Base-by-base conservation (phyloP, 2,797 vertebrate genomes). In the Danio jaintianensis region DNA sequence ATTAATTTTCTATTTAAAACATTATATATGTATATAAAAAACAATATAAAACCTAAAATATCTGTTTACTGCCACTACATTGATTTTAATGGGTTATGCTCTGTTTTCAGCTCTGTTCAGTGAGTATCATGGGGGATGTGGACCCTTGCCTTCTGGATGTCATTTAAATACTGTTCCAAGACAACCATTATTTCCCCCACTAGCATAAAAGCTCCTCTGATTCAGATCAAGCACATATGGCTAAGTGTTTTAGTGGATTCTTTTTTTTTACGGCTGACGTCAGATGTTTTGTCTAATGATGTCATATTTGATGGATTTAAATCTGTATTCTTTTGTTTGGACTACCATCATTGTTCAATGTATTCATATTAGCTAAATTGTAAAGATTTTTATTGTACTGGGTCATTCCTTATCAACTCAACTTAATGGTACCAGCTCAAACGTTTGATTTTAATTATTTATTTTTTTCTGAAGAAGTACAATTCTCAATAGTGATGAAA, bases 221-320 rank as follows among this genome's bases (percentile, higher is more conserved):
- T 18, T 6, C 13, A 75, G 48, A 47, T 75, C 58, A 75, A 52
- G 58, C 47, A 64, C 36, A 55, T 66, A 76, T 43, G n/a, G 13
- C 29, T 15, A 29, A 63, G 36, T 22, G 50, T 10, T 64, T 55
- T 53, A 42, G 7, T 63, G 40, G 59, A 22, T 64, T 76, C 20
- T 48, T 63, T 52, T 48, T 63, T 52, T 43, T 53, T 40, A 53
- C 40, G 40, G 7, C 15, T 18, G 9, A 13, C 38, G 15, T 42
- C 13, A 16, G 5, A 20, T 22, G 20, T 47, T 73, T 75, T 29
- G 47, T 50, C 38, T 64, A 43, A 18, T 42, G 0, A 7, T 43
- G 40, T 64, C 10, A 13, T 40, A 20, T n/a, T 64, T 56, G 20
- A 22, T 56, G 40, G 10, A 20, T 43, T 18, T 42, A 18, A 42